A percentile compares a stretch with the other conserved stretches of the same genome.
Conservation (phyloP, 2,113 vertebrate genomes). For the Equus quagga region DNA sequence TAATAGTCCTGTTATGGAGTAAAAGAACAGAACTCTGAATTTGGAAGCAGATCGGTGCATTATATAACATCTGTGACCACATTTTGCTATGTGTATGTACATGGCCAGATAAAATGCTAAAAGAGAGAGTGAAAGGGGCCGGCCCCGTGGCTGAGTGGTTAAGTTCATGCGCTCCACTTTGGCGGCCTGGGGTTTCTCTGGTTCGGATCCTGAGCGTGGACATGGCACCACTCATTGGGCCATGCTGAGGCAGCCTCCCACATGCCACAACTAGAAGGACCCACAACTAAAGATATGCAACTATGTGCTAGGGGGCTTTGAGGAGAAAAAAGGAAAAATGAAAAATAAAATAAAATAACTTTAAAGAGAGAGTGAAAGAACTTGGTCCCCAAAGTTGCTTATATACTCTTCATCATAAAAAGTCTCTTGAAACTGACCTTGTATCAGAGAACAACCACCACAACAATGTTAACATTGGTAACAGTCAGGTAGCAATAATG, state of each 20-base stretch:
- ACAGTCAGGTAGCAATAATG: neutral
- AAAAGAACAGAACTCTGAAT: neutral
- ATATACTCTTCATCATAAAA: neutral
- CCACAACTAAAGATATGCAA: no score
- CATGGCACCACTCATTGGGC: no score
- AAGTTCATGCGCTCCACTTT: no score
- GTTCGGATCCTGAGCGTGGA: no score
- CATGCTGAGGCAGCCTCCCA: no score
- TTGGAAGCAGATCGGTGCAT: neutral
- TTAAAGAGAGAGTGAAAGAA: neutral
- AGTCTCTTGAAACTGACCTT: neutral
- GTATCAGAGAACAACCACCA: neutral
- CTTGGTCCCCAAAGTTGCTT: neutral
- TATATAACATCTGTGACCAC: neutral
- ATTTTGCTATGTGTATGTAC: neutral
- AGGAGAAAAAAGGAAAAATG: no score
- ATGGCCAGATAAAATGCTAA: neutral
- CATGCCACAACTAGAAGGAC: no score
- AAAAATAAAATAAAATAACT: no score
- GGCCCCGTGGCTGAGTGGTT: no score
- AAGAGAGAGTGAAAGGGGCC: neutral
- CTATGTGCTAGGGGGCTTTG: no score
- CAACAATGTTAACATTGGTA: neutral
- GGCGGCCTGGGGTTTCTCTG: no score
- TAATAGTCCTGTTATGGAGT: neutral